Evolutionary conservation across 1,140 invertebrate species (phyloP).

Genomic region (Lordiphosa collinella): DNA sequence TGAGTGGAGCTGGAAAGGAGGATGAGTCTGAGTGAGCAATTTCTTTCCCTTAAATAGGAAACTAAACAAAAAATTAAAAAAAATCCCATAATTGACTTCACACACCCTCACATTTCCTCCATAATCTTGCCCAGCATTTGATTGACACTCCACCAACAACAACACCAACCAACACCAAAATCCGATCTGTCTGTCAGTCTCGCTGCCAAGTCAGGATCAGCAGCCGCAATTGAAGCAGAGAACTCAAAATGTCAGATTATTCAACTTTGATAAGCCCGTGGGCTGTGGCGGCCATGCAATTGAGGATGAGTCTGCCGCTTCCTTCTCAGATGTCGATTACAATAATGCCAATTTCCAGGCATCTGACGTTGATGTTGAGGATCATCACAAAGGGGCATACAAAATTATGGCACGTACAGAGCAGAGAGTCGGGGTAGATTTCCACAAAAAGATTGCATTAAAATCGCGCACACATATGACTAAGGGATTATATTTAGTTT

Average conservation of each 20-base stretch:
- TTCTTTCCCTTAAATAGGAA: constrained; percentile 2
- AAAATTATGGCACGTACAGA: constrained; percentile 61
- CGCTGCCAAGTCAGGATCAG: constrained; percentile 58
- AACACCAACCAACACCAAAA: constrained; percentile 9
- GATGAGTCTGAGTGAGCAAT: constrained; percentile 2
- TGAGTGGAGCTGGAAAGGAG: constrained; percentile 10
- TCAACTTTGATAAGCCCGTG: constrained; percentile 65
- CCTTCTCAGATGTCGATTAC: constrained; percentile 62
- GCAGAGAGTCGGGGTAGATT: constrained; percentile 29
- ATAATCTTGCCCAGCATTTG: constrained; percentile 7
- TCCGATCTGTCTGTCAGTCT: constrained; percentile 50
- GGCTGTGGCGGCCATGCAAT: constrained; percentile 38
- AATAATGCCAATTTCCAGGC: constrained; percentile 69
- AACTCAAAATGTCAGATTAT: constrained; percentile 75
- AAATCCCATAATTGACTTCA: constrained; percentile 34
- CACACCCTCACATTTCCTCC: neutral
- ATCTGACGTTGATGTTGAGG: constrained; percentile 60
- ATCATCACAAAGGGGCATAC: constrained; percentile 57
- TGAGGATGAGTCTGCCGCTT: constrained; percentile 42
- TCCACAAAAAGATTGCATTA: constrained; percentile 59
- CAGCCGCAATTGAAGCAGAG: constrained; percentile 35
- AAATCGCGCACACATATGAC: constrained; percentile 1
- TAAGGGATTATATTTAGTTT: constrained; percentile 12
- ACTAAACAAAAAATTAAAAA: constrained; percentile 2
- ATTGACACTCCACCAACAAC: constrained; percentile 31